Conservation (phyloP, 2,888 invertebrate species). For the Galeopsomyia nigrocyanea region DNA sequence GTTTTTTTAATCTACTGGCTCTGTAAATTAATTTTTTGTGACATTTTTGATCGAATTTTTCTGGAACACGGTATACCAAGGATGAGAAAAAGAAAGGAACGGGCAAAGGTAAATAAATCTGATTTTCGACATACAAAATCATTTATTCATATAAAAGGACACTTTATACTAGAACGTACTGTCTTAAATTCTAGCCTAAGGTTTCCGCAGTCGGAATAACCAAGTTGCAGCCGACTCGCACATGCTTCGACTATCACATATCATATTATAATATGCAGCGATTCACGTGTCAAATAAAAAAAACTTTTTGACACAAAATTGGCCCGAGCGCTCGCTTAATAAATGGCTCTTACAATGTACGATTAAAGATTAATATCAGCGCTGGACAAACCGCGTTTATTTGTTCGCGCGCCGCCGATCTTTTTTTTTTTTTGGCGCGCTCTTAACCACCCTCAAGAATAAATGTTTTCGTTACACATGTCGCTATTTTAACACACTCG, state of each 20-base stretch:
- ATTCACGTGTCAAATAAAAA: conserved; percentile 46
- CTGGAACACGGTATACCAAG: not conserved
- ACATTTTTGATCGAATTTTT: no score
- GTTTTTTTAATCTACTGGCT: no score
- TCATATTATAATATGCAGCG: conserved; percentile 57
- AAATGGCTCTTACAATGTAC: conserved; percentile 40
- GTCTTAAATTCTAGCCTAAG: conserved; percentile 60
- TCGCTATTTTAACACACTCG: conserved; percentile 42
- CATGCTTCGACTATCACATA: conserved; percentile 63
- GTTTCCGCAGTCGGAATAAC: conserved; percentile 57
- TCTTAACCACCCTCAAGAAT: conserved; percentile 9
- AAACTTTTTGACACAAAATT: conserved; percentile 27
- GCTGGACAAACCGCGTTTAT: no score
- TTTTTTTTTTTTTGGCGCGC: conserved; percentile 1
- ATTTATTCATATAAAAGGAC: conserved; percentile 67
- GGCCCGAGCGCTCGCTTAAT: conserved; percentile 32
- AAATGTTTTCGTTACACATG: conserved; percentile 39
- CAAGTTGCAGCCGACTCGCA: conserved; percentile 55
- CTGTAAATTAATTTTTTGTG: no score
- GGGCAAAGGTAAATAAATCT: conserved; percentile 11
- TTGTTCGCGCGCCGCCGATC: not conserved
- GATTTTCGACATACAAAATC: conserved; percentile 63
- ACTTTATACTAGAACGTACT: conserved; percentile 66
- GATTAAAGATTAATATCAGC: conserved; percentile 15
- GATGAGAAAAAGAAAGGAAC: not conserved